Percentiles rank a stretch among this genome's conserved stretches.
These are phyloP conservation scores for Cardiocondyla obscurior DNA, from an alignment of 1,140 invertebrate species.

Conservation along the genomic window DNA sequence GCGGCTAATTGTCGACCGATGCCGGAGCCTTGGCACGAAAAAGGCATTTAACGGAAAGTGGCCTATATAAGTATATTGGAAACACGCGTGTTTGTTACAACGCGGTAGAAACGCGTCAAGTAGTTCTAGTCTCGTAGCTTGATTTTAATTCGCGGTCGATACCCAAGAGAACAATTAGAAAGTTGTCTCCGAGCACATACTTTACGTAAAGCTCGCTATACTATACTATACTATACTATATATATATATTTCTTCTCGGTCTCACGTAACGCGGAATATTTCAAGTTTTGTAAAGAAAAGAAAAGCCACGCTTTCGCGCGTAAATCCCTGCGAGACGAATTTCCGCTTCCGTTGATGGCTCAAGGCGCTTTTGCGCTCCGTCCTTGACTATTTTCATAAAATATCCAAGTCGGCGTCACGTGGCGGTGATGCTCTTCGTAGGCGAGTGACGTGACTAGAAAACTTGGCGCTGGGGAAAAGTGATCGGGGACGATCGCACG, in stretches of 20 bases:
- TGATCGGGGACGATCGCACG: slow-evolving; percentile 23
- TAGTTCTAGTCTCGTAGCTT: background rate
- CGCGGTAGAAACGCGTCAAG: background rate
- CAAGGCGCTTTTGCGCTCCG: background rate
- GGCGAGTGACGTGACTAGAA: slow-evolving; percentile 60
- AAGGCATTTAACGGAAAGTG: background rate
- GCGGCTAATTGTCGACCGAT: background rate
- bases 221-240: too few relatives aligned
- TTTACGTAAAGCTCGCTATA: background rate
- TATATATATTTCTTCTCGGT: background rate
- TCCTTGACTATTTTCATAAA: slow-evolving; percentile 30
- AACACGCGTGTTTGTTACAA: background rate
- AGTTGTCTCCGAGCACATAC: background rate
- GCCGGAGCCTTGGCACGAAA: background rate
- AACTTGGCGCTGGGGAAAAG: slow-evolving; percentile 48
- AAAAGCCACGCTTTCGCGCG: background rate
- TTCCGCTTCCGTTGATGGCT: background rate
- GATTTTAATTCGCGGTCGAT: background rate
- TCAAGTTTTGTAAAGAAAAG: background rate
- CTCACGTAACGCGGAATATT: background rate
- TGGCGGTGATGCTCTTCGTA: slow-evolving; percentile 34
- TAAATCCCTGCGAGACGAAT: background rate
- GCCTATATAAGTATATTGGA: background rate
- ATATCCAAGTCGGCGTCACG: slow-evolving; percentile 6
- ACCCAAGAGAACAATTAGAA: slow-evolving; percentile 3